These are phyloP conservation scores for Brachyopa scutellaris DNA, from an alignment of 2,888 invertebrate species.

Conservation along the genomic window DNA sequence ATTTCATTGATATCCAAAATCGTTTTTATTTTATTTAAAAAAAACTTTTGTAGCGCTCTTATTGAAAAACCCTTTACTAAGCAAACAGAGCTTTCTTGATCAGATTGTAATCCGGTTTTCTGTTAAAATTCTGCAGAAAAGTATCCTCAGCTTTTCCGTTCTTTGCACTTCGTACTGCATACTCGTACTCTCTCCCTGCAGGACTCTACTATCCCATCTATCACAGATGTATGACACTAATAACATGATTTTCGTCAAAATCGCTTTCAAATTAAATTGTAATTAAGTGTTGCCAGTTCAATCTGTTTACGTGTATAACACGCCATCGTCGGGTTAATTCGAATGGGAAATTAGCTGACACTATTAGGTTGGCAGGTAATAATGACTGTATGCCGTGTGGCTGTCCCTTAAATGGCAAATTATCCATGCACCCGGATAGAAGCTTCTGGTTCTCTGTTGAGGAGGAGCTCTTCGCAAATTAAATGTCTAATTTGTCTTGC, in stretches of 20 bases:
- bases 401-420: constrained; percentile 61
- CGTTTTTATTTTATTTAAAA: no score
- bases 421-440: constrained; percentile 18
- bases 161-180: no score
- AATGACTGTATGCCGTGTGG: constrained; percentile 65
- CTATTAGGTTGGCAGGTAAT: constrained; percentile 60
- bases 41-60: no score
- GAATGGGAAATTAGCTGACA: constrained; percentile 60
- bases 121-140: no score
- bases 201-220: no score
- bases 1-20: no score
- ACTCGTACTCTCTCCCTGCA: no score
- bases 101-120: no score
- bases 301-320: constrained; percentile 43
- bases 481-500: constrained; percentile 72
- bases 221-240: no score
- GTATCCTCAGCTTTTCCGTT: no score
- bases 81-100: no score
- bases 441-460: constrained; percentile 35
- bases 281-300: constrained; percentile 43
- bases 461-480: constrained; percentile 68
- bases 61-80: no score
- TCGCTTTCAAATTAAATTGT: constrained; percentile 49
- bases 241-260: constrained; percentile 12
- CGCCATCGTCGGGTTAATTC: constrained; percentile 41